Evolutionary conservation across 2,797 vertebrate genomes (phyloP).

Genomic region (Strix occidentalis): DNA sequence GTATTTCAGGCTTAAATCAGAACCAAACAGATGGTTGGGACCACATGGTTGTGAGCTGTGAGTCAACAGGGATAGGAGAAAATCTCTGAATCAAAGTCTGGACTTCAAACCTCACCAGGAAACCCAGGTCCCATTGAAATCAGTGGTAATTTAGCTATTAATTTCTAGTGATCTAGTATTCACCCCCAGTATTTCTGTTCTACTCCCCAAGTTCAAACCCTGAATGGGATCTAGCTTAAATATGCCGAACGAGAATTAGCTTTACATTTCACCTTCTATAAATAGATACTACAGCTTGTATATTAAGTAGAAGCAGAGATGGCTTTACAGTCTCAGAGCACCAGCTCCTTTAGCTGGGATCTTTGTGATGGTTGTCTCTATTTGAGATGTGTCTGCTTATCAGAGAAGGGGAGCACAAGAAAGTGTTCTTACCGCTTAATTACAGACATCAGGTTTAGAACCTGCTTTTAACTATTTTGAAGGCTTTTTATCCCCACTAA

Average conservation of each 20-base stretch:
- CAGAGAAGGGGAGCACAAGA: background rate
- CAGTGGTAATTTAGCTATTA: background rate
- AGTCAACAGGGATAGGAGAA: background rate
- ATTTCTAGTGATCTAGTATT: background rate
- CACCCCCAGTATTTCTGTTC: background rate
- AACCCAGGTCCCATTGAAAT: background rate
- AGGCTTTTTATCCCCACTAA: background rate
- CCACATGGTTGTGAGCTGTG: background rate
- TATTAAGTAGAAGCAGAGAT: background rate
- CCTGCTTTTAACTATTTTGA: background rate
- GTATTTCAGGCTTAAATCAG: background rate
- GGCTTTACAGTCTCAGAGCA: background rate
- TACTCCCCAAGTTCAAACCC: background rate
- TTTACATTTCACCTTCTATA: background rate
- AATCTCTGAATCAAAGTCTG: background rate
- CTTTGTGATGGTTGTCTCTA: background rate
- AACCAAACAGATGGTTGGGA: background rate
- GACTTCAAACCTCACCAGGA: background rate
- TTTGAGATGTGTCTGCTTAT: background rate
- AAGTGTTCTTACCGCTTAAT: background rate
- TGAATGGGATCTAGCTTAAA: background rate
- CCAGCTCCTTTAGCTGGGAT: background rate
- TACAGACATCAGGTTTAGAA: background rate
- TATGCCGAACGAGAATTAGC: background rate
- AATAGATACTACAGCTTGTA: background rate